Conservation (phyloP, 2,113 vertebrate species). For the Rhinoderma darwinii region DNA sequence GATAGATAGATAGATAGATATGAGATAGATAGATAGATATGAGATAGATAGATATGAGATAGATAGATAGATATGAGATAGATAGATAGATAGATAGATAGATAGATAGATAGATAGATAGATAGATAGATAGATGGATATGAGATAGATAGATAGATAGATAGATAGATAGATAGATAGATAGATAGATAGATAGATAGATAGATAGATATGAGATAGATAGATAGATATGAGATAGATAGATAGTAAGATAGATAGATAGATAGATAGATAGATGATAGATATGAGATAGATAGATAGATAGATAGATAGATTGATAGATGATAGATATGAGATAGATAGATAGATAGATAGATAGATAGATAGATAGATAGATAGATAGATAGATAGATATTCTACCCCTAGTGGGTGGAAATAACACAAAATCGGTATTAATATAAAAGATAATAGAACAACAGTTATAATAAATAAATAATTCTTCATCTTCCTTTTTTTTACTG, state of each 20-base stretch:
- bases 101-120: no score
- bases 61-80: neutral
- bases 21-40: no score
- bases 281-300: neutral
- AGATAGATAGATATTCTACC: neutral
- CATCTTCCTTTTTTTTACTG: no score
- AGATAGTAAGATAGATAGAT: neutral
- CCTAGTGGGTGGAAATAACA: no score
- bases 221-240: neutral
- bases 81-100: neutral
- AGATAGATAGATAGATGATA: neutral
- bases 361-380: neutral
- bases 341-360: neutral
- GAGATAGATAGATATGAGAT: neutral
- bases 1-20: neutral
- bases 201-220: no score
- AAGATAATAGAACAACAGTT: no score
- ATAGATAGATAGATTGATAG: neutral
- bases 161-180: neutral
- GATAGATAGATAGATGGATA: neutral
- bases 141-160: neutral
- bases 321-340: neutral
- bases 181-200: no score
- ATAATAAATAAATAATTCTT: no score
- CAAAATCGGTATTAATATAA: no score